Evolutionary conservation across 2,113 vertebrate species (phyloP).

Genomic region (Actenoides hombroni): DNA sequence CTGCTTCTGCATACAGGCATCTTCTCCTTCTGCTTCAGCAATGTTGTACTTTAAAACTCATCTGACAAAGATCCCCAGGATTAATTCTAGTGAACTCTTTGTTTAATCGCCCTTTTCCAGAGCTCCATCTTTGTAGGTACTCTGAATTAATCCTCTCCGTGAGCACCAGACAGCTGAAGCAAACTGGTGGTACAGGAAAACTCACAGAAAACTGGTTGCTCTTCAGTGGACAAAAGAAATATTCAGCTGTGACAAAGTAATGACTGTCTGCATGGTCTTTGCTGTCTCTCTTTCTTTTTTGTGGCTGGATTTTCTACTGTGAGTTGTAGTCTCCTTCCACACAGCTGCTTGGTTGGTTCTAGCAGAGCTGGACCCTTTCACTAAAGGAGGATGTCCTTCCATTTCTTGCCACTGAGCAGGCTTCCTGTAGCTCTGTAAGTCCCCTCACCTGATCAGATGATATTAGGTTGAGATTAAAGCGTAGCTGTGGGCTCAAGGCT

Average conservation of each 20-base stretch:
- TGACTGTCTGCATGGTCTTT: not conserved
- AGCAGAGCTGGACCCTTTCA: not conserved
- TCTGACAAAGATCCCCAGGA: not conserved
- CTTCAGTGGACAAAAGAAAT: not conserved
- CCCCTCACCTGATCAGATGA: not conserved
- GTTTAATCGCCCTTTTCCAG: not conserved
- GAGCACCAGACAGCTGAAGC: not conserved
- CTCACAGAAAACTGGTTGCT: not conserved
- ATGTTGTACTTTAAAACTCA: not conserved
- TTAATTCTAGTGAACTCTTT: not conserved
- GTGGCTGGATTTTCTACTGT: not conserved
- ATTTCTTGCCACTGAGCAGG: not conserved
- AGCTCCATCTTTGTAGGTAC: not conserved
- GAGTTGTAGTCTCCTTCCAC: not conserved
- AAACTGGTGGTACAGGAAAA: not conserved
- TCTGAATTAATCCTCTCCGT: not conserved
- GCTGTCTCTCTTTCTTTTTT: not conserved
- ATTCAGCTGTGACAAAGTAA: not conserved
- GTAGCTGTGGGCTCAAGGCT: not conserved
- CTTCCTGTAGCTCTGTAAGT: not conserved
- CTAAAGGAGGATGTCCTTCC: not conserved
- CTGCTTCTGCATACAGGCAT: not conserved
- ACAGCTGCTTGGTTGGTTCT: not conserved
- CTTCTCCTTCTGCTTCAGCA: not conserved
- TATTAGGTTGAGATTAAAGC: not conserved